phyloP scores from a whole-genome alignment of 2,888 invertebrate species.

The Phaedon cochleariae region DNA sequence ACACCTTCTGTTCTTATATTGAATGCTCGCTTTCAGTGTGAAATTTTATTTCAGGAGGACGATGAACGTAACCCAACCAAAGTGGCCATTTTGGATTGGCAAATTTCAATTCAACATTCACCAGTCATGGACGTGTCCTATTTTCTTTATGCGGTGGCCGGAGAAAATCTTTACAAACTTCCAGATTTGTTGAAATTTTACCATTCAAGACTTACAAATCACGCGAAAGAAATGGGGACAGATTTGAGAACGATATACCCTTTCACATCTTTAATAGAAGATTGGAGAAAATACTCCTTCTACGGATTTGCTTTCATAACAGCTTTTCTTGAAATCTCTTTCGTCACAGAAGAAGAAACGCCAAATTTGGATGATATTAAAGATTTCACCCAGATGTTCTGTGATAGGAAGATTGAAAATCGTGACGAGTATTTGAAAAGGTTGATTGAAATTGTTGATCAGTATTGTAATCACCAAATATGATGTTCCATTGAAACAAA shows the following conservation, averaged over 20 bases:
- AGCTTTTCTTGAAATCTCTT: constrained; percentile 9
- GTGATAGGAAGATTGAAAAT: background rate
- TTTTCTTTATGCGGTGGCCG: constrained; percentile 13
- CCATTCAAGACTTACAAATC: background rate
- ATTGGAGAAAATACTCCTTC: constrained; percentile 25
- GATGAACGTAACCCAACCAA: background rate
- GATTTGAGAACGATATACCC: constrained; percentile 9
- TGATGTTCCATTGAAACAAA: background rate
- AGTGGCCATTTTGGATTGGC: constrained; percentile 26
- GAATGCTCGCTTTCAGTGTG: too few relatives aligned
- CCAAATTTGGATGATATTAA: constrained; percentile 6
- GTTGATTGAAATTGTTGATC: background rate
- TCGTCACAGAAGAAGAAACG: constrained; percentile 1
- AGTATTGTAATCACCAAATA: background rate
- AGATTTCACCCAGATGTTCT: background rate
- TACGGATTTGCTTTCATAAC: constrained; percentile 17
- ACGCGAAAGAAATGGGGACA: constrained; percentile 14
- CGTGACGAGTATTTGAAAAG: background rate
- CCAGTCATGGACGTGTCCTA: constrained; percentile 19
- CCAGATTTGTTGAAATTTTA: constrained; percentile 17
- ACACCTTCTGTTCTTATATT: too few relatives aligned
- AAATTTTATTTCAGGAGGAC: constrained; percentile 15
- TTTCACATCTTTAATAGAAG: constrained; percentile 4
- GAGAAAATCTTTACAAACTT: constrained; percentile 3
- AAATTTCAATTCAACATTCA: constrained; percentile 14